Conservation (phyloP, 2,797 vertebrate genomes). For the Gephyroberyx darwinii region DNA sequence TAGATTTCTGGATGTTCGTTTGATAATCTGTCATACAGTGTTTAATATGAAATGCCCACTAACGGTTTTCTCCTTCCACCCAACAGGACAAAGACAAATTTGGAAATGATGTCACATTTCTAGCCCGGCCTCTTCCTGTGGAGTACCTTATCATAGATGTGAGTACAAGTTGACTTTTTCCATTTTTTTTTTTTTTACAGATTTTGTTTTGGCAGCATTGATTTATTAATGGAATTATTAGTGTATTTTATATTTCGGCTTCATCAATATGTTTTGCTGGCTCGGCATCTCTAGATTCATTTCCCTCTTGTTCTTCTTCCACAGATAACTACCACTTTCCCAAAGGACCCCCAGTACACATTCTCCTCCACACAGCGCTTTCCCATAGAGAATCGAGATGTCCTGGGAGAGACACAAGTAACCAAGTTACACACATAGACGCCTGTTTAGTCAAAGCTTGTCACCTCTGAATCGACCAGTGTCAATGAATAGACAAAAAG, state of each 20-base stretch:
- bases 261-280: no score
- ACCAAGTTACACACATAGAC: neutral
- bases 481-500: neutral
- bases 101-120: constrained; percentile 96
- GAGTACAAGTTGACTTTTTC: constrained; percentile 72
- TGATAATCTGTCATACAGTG: no score
- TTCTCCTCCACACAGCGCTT: constrained; percentile 94
- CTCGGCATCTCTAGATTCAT: neutral
- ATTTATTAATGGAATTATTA: neutral
- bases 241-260: neutral
- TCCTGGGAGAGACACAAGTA: constrained; percentile 92
- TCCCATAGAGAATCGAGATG: constrained; percentile 95
- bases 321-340: constrained; percentile 98
- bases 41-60: neutral
- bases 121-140: constrained; percentile 95
- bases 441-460: neutral
- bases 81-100: constrained; percentile 96
- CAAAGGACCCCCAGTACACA: constrained; percentile 97
- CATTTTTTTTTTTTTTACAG: neutral
- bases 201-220: neutral
- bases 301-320: neutral
- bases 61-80: constrained; percentile 3
- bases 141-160: constrained; percentile 99
- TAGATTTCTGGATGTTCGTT: neutral
- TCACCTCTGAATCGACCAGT: neutral